These are phyloP conservation scores for Emesis furor DNA, from an alignment of 2,888 invertebrate species.

Conservation along the genomic window DNA sequence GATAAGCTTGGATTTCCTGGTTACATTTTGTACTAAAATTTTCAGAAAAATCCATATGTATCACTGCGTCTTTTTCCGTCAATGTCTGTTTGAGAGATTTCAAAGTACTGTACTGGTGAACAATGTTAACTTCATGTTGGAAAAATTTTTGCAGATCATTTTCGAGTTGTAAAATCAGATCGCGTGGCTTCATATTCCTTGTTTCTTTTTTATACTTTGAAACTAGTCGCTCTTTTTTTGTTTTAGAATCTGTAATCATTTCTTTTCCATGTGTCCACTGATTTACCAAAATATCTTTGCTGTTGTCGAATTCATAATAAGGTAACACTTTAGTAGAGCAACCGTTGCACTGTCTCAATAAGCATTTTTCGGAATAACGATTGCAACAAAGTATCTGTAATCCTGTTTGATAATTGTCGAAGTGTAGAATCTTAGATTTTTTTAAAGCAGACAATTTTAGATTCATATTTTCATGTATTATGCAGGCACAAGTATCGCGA, in stretches of 20 bases:
- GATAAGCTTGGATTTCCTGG: constrained; percentile 56
- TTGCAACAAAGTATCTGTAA: constrained; percentile 1
- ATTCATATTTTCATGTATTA: constrained; percentile 65
- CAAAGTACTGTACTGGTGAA: background rate
- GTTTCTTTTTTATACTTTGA: background rate
- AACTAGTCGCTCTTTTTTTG: constrained; percentile 1
- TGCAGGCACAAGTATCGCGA: constrained; percentile 72
- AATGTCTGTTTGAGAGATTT: background rate
- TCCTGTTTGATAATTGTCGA: constrained; percentile 1
- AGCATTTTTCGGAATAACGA: background rate
- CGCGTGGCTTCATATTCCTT: constrained; percentile 1
- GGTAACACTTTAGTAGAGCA: constrained; percentile 1
- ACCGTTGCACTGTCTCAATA: constrained; percentile 1
- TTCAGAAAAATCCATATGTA: constrained; percentile 27
- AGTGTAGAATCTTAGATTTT: constrained; percentile 58
- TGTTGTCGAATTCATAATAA: background rate
- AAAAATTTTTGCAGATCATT: background rate
- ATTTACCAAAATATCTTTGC: constrained; percentile 1
- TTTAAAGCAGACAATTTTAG: constrained; percentile 65
- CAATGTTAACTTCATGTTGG: background rate
- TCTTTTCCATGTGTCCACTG: background rate
- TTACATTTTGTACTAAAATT: constrained; percentile 57
- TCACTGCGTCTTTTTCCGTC: background rate
- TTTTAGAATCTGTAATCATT: background rate
- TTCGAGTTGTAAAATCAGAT: constrained; percentile 1